phyloP scores from a whole-genome alignment of 1,140 invertebrate species.

The Drosophila aff. region DNA sequence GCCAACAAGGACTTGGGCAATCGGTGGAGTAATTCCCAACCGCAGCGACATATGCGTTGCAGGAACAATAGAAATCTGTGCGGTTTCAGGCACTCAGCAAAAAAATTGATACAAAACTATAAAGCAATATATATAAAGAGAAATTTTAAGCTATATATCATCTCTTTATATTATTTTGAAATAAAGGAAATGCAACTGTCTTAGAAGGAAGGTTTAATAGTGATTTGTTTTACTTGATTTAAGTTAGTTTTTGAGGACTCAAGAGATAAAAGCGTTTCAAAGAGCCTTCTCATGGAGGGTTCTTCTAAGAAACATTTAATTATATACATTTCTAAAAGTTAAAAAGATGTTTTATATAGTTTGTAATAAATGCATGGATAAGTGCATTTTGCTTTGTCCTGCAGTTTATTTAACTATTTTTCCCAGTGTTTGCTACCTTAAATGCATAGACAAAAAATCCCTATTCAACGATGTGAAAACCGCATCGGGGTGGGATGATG shows the following conservation, averaged over 20 bases:
- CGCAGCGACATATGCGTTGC: constrained; percentile 56
- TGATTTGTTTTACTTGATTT: not conserved
- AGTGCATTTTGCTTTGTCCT: too few species aligned
- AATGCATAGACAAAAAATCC: not conserved
- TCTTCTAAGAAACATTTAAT: not conserved
- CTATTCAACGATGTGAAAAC: constrained; percentile 56
- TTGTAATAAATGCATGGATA: not conserved
- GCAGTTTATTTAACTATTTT: not conserved
- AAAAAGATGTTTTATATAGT: too few species aligned
- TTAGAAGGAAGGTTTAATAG: not conserved
- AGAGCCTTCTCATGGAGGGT: not conserved
- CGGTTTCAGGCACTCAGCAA: constrained; percentile 19
- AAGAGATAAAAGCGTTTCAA: not conserved
- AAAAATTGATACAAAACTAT: not conserved
- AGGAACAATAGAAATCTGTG: constrained; percentile 65
- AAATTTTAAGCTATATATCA: not conserved
- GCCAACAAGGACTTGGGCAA: constrained; percentile 51
- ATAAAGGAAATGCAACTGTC: not conserved
- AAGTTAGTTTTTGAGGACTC: not conserved
- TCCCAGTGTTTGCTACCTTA: not conserved
- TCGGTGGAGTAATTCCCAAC: constrained; percentile 23
- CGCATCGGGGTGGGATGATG: constrained; percentile 41
- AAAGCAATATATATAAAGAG: too few species aligned
- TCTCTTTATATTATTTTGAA: too few species aligned
- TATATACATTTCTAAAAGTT: too few species aligned